Conservation (phyloP, 2,888 invertebrate species). For the Leucophenga montana region DNA sequence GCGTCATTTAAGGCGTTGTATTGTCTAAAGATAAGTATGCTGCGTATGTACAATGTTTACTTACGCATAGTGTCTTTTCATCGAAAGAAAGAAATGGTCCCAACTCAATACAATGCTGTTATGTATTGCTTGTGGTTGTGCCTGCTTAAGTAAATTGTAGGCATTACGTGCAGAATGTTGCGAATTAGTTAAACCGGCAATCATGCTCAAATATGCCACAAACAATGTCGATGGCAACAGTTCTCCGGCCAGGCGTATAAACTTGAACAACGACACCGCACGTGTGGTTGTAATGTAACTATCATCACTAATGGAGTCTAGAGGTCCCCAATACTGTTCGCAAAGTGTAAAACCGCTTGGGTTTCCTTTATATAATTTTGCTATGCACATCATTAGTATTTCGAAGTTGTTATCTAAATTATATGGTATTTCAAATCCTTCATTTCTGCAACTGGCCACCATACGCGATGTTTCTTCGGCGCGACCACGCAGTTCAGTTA, state of each 20-base stretch:
- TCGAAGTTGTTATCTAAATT: constrained; percentile 87
- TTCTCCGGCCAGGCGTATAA: constrained; percentile 90
- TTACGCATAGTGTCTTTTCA: constrained; percentile 82
- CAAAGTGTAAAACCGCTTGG: constrained; percentile 80
- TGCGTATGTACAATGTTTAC: too few species aligned
- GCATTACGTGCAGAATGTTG: constrained; percentile 85
- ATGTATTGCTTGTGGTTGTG: constrained; percentile 75
- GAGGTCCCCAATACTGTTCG: constrained; percentile 84
- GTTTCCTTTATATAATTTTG: constrained; percentile 85
- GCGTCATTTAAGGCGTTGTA: too few species aligned
- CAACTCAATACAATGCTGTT: constrained; percentile 79
- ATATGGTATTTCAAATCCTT: constrained; percentile 83
- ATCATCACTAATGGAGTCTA: constrained; percentile 57
- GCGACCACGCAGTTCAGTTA: constrained; percentile 85
- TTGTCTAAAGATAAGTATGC: too few species aligned
- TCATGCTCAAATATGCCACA: constrained; percentile 89
- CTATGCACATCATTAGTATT: constrained; percentile 85
- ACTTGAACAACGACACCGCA: constrained; percentile 89
- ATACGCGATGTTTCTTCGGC: constrained; percentile 92
- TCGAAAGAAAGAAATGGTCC: constrained; percentile 89
- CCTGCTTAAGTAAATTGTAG: constrained; percentile 81
- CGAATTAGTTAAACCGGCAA: constrained; percentile 85
- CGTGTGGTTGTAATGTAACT: constrained; percentile 74
- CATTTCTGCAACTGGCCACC: constrained; percentile 81
- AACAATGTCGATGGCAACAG: constrained; percentile 87